phyloP scores from a whole-genome alignment of 2,113 vertebrate genomes.

The Oreochromis tanganicae region DNA sequence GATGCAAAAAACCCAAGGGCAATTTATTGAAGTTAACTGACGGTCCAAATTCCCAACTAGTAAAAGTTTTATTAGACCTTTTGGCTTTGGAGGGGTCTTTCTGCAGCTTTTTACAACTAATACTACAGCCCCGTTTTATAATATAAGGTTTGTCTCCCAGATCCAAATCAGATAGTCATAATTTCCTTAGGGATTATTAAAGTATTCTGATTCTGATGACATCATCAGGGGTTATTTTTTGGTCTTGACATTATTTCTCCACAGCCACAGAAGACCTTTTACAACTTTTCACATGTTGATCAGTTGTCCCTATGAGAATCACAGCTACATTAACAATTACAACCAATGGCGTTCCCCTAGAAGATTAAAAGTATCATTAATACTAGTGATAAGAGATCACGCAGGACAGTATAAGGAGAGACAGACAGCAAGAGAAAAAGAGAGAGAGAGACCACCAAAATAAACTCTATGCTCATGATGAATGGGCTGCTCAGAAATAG shows the following conservation, averaged over 20 bases:
- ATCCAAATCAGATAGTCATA: background rate
- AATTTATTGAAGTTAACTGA: background rate
- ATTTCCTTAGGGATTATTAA: background rate
- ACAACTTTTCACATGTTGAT: background rate
- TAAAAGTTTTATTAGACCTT: background rate
- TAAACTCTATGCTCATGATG: conserved; percentile 55
- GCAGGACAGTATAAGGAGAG: background rate
- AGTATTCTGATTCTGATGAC: background rate
- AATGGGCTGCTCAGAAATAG: conserved; percentile 63
- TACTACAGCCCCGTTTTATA: background rate
- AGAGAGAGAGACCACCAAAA: conserved; percentile 48
- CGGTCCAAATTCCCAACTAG: background rate
- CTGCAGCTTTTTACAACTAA: background rate
- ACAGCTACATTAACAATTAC: background rate
- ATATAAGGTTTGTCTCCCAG: background rate
- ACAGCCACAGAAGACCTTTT: background rate
- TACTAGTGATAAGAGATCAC: background rate
- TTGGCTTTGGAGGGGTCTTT: background rate
- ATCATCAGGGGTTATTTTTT: background rate
- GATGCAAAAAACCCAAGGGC: background rate
- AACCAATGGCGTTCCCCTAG: background rate
- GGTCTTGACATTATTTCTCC: background rate
- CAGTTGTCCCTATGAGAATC: background rate
- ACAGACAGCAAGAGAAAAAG: background rate
- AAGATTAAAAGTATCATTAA: background rate